These are phyloP conservation scores for Pocillopora grandis DNA, from an alignment of 92 coral and sea anemone genomes.

Conservation along the genomic window DNA sequence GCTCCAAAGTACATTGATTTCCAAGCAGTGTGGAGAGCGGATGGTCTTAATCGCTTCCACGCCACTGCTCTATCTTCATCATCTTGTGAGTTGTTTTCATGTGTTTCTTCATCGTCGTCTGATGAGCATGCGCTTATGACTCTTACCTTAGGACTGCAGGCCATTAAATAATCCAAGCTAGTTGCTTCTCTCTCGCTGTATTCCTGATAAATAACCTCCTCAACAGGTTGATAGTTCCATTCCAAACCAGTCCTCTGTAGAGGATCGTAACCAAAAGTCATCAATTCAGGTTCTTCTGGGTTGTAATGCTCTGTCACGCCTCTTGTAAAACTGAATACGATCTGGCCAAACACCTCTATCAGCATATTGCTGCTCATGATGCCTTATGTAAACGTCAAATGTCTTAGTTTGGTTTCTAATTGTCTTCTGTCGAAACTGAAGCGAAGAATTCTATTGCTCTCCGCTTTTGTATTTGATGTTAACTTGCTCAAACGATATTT, in stretches of 20 bases:
- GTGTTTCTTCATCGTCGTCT: slow-evolving; percentile 1
- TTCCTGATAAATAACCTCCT: slow-evolving; percentile 33
- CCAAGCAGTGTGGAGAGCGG: slow-evolving; percentile 6
- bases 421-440: too few species aligned
- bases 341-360: slow-evolving; percentile 3
- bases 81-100: background rate
- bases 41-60: slow-evolving; percentile 14
- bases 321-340: slow-evolving; percentile 18
- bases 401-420: too few species aligned
- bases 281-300: slow-evolving; percentile 20
- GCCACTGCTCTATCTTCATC: background rate
- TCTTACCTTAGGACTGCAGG: background rate
- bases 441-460: too few species aligned
- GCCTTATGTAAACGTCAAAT: background rate
- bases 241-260: slow-evolving; percentile 31
- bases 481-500: too few species aligned
- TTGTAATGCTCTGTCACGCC: slow-evolving; percentile 8
- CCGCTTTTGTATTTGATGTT: too few species aligned
- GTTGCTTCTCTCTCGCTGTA: slow-evolving; percentile 26
- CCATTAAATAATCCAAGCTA: background rate
- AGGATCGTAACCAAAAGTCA: slow-evolving; percentile 33
- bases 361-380: background rate
- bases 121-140: background rate
- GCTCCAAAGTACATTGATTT: slow-evolving; percentile 20
- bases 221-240: slow-evolving; percentile 32